These are phyloP conservation scores for Epiblema foenella DNA, from an alignment of 2,888 invertebrate species.

Conservation along the genomic window DNA sequence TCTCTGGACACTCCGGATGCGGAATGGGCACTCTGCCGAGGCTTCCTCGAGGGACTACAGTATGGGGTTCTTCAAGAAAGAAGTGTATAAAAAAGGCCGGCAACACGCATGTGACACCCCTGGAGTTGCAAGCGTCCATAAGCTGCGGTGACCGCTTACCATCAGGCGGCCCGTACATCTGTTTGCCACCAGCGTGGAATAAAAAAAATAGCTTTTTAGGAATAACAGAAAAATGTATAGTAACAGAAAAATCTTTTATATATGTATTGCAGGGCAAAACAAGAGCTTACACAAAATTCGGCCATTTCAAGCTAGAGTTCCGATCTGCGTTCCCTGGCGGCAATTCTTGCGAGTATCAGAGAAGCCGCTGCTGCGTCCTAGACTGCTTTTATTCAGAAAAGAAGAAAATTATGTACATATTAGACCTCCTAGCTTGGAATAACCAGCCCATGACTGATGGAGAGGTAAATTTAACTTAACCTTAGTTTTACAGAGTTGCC, in stretches of 20 bases:
- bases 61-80: too few species aligned
- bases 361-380: slow-evolving; percentile 86
- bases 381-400: slow-evolving; percentile 91
- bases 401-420: slow-evolving; percentile 87
- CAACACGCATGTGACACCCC: too few species aligned
- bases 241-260: background rate
- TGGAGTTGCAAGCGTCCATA: too few species aligned
- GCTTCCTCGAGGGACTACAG: too few species aligned
- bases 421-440: slow-evolving; percentile 94
- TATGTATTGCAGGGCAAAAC: slow-evolving; percentile 86
- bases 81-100: too few species aligned
- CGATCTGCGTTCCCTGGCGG: slow-evolving; percentile 91
- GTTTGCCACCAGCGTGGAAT: too few species aligned
- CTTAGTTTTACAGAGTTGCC: too few species aligned
- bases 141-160: too few species aligned
- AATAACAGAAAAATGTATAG: background rate
- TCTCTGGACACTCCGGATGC: too few species aligned
- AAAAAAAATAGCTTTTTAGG: too few species aligned
- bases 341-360: slow-evolving; percentile 57
- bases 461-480: slow-evolving; percentile 84
- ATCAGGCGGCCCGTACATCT: too few species aligned
- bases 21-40: too few species aligned
- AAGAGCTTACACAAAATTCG: slow-evolving; percentile 87
- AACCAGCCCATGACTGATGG: slow-evolving; percentile 88
- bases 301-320: slow-evolving; percentile 83